Conservation (phyloP, 2,888 invertebrate species). For the Thecophora atra region DNA sequence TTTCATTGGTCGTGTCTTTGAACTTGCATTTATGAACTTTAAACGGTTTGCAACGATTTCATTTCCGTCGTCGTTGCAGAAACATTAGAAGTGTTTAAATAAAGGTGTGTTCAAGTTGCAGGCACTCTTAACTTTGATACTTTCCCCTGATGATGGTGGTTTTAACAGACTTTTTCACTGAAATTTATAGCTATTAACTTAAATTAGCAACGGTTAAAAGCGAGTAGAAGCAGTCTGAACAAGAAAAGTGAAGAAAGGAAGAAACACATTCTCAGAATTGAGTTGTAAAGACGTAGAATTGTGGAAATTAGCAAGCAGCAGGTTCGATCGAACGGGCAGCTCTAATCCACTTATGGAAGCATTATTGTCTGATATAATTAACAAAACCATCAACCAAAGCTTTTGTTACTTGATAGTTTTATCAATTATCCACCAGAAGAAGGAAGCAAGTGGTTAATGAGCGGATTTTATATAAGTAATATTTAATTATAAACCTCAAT, state of each 20-base stretch:
- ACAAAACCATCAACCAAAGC: too few relatives aligned
- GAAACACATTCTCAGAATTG: neutral
- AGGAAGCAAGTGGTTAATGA: too few relatives aligned
- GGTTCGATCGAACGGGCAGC: neutral
- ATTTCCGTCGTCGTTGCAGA: constrained; percentile 13
- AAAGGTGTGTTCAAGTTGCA: constrained; percentile 15
- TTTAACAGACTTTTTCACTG: constrained; percentile 4
- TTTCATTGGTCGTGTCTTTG: constrained; percentile 31
- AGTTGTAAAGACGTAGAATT: constrained; percentile 15
- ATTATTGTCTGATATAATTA: too few relatives aligned
- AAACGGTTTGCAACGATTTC: constrained; percentile 34
- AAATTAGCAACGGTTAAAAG: constrained; percentile 14
- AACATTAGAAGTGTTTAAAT: constrained; percentile 25
- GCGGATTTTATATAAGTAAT: too few relatives aligned
- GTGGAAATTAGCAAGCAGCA: neutral
- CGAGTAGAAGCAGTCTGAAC: neutral
- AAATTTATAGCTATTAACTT: constrained; percentile 22
- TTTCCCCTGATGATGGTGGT: constrained; percentile 15
- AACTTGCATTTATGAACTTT: constrained; percentile 35
- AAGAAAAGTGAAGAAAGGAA: too few relatives aligned
- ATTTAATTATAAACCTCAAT: too few relatives aligned
- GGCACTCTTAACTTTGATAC: neutral
- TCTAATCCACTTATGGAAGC: neutral
- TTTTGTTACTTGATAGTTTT: too few relatives aligned
- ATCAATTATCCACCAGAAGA: too few relatives aligned